These are phyloP conservation scores for Aphaenogaster ashmeadi DNA, from an alignment of 1,140 invertebrate species.

Conservation along the genomic window DNA sequence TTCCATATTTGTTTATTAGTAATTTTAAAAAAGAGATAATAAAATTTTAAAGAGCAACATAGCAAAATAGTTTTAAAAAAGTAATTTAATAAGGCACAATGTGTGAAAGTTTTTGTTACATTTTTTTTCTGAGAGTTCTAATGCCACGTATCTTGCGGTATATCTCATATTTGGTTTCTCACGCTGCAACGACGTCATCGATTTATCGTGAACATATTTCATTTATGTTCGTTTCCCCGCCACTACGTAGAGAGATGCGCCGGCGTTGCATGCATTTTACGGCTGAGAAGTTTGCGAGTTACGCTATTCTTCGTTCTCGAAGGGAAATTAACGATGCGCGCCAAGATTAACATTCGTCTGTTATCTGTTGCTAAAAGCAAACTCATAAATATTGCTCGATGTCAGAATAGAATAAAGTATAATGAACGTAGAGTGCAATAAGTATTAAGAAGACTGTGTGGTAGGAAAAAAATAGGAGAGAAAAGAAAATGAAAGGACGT, in stretches of 20 bases:
- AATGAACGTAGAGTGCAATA: not conserved
- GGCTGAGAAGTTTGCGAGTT: conserved; percentile 51
- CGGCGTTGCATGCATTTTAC: conserved; percentile 38
- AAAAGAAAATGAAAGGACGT: not conserved
- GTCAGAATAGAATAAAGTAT: conserved; percentile 23
- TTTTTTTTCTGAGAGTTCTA: not conserved
- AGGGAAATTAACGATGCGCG: conserved; percentile 31
- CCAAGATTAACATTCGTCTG: conserved; percentile 30
- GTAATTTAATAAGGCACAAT: not conserved
- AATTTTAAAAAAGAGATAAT: not conserved
- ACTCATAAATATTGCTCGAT: conserved; percentile 44
- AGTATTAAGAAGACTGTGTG: not conserved
- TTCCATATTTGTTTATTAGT: not conserved
- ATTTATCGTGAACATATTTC: conserved; percentile 54
- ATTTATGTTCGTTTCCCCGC: conserved; percentile 40
- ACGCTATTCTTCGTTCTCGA: conserved; percentile 26
- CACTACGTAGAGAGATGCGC: conserved; percentile 6
- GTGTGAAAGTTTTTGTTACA: conserved; percentile 12
- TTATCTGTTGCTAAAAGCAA: conserved; percentile 37
- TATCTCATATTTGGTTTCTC: conserved; percentile 12
- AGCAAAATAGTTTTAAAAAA: not conserved
- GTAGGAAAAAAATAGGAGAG: not conserved
- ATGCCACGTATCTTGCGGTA: not conserved
- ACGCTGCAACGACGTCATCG: conserved; percentile 24
- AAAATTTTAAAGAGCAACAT: not conserved